A percentile compares a stretch with the other conserved stretches of the same genome.
Conservation (phyloP, 2,113 vertebrate genomes). For the Crotalus tigris region DNA sequence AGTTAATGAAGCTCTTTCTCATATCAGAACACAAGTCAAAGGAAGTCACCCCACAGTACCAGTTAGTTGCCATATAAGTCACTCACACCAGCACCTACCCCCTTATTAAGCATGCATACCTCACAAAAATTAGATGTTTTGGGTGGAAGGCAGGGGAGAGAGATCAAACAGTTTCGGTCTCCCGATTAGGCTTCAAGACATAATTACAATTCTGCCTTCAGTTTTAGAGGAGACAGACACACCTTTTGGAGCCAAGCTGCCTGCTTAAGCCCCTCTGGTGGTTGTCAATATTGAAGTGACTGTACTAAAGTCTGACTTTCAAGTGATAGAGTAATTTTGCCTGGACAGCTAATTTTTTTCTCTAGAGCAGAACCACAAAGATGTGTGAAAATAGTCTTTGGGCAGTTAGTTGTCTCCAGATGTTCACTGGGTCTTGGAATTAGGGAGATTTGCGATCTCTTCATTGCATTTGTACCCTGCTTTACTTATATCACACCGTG, state of each 20-base stretch:
- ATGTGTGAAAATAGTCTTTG: background rate
- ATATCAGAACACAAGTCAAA: background rate
- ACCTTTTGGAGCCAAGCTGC: background rate
- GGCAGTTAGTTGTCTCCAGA: background rate
- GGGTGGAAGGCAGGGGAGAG: constrained; percentile 19
- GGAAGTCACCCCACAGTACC: background rate
- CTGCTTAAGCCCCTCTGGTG: background rate
- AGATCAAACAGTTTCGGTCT: constrained; percentile 15
- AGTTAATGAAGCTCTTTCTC: background rate
- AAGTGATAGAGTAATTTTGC: background rate
- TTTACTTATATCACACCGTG: background rate
- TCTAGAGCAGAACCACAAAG: background rate
- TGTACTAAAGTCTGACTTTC: background rate
- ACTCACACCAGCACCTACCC: background rate
- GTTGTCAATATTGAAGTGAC: background rate
- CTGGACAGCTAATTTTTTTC: background rate
- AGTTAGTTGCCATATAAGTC: constrained; percentile 5
- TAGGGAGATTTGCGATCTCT: background rate
- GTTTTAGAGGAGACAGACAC: background rate
- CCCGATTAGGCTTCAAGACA: constrained; percentile 20
- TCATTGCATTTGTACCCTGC: background rate
- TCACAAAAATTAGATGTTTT: constrained; percentile 26
- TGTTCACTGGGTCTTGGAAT: background rate
- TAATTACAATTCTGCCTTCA: constrained; percentile 24
- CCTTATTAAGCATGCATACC: constrained; percentile 23